Base-by-base conservation (phyloP, 2,888 invertebrate genomes). In the Spodoptera littoralis region DNA sequence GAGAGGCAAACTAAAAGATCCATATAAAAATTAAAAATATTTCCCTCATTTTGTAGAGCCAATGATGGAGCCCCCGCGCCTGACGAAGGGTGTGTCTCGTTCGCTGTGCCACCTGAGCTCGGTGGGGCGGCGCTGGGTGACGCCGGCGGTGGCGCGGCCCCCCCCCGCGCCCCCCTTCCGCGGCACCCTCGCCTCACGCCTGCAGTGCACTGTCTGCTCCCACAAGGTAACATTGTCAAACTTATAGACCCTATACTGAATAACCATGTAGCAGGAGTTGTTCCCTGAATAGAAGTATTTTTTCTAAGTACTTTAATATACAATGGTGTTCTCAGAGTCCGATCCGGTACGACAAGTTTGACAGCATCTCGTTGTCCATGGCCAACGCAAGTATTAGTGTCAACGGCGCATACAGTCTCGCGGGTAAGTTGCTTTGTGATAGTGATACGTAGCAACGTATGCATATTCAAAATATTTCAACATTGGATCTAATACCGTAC, bases 321-420 rank as follows among this genome's bases (percentile, higher is more conserved):
- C 42, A 41, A 8, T 22, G 9, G 6, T 8, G 9, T 2, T 53
- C 11, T 4, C 47, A 72, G 72, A 52, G 48, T 22, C 54, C 55
- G 8, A 97, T 98, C n/a, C 96, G 97, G 27, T 98, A 98, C 88
- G 98, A 99, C 89, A 98, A 98, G 85, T 98, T 98, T 86, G 98
- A 98, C 91, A 98, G 98, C 85, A 95, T 99, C 49, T 98, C 98
- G 0, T 91, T 99, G 52, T 97, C 97, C 18, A 93, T 98, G 84
- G 97, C 98, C 6, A 95, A 96, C 70, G 95, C 96, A 3, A 95
- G 95, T 62, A 91, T 93, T 0, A 96, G 96, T 1, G 88, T 95
- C 49, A 95, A 95, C 0, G 94, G 96, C 45, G 95, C 96, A 66
- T 96, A 97, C 81, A 93, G 90, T 58, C 80, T 94, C 27, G 79